Evolutionary conservation across 2,888 invertebrate species (phyloP), one percentile per base, ranked within the genome.

Genomic region (Ophion costatus): DNA sequence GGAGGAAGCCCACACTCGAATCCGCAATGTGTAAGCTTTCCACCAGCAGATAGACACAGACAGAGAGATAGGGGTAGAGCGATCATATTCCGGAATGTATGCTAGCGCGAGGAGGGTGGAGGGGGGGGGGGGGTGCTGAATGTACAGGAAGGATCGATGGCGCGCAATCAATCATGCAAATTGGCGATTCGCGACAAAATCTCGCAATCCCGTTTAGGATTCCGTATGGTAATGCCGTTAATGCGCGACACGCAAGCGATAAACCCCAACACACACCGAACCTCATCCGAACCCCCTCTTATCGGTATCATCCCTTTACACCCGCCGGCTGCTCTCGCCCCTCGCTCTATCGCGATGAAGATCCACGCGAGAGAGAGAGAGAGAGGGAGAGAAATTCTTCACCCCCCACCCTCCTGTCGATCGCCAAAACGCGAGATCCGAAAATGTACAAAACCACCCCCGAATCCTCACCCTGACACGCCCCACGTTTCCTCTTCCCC

Each of bases 81-180:
- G 70, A 70, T 70, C 56, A 70, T 75, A 77, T 61, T 73, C 61
- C 45, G n/a, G 69, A 80, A 78, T 74, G 70, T 76, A 29, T 66
- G 84, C 69, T 29, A 75, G 22, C 17, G 75, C 14, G 42, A 42
- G 64, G 64, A 45, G 63, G 51, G 82, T 33, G 38, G 57, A 22
- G 67, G 29, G 29, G 22, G 80, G 71, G 67, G 29, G 82, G 75
- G 38, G 29, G 17, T 38, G 56, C 79, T 75, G 80, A 81, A 84
- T 78, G 80, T 61, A 78, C 59, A 45, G 59, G 71, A 79, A 82
- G 83, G 84, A 87, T 87, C 87, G 87, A 87, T 87, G 84, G 87
- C 88, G 87, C 86, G 90, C 89, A 91, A 92, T 92, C 92, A 92
- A 92, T 92, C 91, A 92, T 91, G 92, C 91, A 92, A 92, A 92